Evolutionary conservation across 2,797 vertebrate species (phyloP).

Genomic region (Acanthopagrus latus): DNA sequence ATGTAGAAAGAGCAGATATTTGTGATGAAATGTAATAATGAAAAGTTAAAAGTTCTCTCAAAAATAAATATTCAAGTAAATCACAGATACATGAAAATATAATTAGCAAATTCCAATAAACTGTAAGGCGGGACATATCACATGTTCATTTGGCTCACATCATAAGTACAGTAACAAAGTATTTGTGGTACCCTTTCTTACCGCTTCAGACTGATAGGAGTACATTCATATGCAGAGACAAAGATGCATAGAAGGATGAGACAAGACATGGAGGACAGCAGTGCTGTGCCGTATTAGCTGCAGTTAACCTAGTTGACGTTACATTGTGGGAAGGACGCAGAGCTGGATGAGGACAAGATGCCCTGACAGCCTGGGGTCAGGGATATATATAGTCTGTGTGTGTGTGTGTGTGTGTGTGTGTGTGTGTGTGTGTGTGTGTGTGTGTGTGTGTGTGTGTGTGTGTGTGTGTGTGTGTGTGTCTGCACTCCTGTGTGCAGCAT

Average conservation of each 20-base stretch:
- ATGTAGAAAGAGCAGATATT: too few relatives aligned
- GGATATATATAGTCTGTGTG: conserved; percentile 70
- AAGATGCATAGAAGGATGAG: conserved; percentile 26
- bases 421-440: background rate
- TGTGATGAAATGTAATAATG: too few relatives aligned
- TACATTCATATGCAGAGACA: conserved; percentile 16
- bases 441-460: background rate
- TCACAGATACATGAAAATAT: too few relatives aligned
- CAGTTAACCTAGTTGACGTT: conserved; percentile 71
- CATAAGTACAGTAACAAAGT: too few relatives aligned
- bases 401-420: background rate
- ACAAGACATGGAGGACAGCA: conserved; percentile 43
- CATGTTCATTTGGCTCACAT: too few relatives aligned
- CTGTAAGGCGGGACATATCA: too few relatives aligned
- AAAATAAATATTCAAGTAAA: too few relatives aligned
- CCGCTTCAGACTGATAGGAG: conserved; percentile 15
- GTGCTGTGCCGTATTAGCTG: conserved; percentile 59
- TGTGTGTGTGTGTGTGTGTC: conserved; percentile 2
- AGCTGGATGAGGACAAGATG: conserved; percentile 74
- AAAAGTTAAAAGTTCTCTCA: too few relatives aligned
- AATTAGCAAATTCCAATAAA: too few relatives aligned
- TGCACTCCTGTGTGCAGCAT: conserved; percentile 36
- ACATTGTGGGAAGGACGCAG: conserved; percentile 67
- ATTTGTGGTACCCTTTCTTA: background rate
- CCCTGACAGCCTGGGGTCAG: conserved; percentile 74